These are phyloP conservation scores for Orchestes rusci DNA, from an alignment of 2,888 invertebrate species.

Conservation along the genomic window DNA sequence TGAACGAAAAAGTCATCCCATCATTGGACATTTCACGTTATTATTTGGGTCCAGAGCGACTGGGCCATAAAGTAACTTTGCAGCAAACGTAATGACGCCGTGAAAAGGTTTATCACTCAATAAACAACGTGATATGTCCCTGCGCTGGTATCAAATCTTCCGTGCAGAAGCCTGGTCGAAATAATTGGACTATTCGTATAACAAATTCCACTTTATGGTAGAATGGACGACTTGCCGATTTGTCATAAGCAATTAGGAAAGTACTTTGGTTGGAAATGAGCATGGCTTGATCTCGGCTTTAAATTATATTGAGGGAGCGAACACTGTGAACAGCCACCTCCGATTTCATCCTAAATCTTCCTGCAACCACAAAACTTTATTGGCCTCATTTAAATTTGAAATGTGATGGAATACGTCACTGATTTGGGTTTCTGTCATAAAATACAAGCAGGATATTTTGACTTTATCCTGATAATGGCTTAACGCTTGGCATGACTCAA, in stretches of 20 bases:
- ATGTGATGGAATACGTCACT: constrained; percentile 30
- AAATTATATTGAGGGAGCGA: constrained; percentile 23
- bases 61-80: constrained; percentile 39
- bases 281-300: constrained; percentile 18
- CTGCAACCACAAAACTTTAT: constrained; percentile 33
- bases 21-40: constrained; percentile 23
- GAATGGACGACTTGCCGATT: constrained; percentile 26
- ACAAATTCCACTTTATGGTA: constrained; percentile 34
- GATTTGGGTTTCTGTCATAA: constrained; percentile 26
- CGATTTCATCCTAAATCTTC: constrained; percentile 24
- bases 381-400: constrained; percentile 37
- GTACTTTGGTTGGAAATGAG: constrained; percentile 22
- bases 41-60: constrained; percentile 17
- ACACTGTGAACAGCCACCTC: constrained; percentile 9
- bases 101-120: constrained; percentile 43
- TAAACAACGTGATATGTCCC: constrained; percentile 38
- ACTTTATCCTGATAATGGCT: constrained; percentile 25
- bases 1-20: constrained; percentile 35
- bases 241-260: constrained; percentile 35
- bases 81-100: constrained; percentile 41
- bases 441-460: constrained; percentile 27
- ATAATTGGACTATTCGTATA: constrained; percentile 31
- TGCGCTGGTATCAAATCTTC: constrained; percentile 32
- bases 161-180: constrained; percentile 33
- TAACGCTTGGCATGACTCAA: constrained; percentile 13